These are phyloP conservation scores for Athalia circularis DNA, from an alignment of 2,888 invertebrate species.

Conservation along the genomic window DNA sequence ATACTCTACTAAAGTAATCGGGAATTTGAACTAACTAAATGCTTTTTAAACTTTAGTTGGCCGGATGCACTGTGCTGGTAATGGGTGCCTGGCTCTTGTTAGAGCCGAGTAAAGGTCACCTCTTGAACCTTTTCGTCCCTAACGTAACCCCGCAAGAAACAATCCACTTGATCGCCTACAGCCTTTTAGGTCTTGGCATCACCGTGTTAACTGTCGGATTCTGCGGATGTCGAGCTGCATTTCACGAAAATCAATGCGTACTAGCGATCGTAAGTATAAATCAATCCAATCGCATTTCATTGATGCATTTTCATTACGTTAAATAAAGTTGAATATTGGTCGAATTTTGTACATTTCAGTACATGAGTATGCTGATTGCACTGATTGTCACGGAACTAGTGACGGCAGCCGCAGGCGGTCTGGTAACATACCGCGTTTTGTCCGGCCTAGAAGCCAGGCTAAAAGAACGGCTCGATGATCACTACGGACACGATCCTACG, in stretches of 20 bases:
- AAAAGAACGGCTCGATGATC: conserved; percentile 64
- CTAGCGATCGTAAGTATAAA: conserved; percentile 63
- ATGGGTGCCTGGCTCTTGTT: conserved; percentile 76
- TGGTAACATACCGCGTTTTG: conserved; percentile 72
- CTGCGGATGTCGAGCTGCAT: conserved; percentile 78
- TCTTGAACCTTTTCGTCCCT: conserved; percentile 75
- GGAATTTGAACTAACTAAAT: conserved; percentile 9
- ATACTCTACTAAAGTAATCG: no score
- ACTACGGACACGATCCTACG: conserved; percentile 69
- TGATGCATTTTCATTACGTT: background rate
- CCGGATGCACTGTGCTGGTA: conserved; percentile 76
- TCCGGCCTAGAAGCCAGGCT: conserved; percentile 70
- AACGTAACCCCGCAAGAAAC: conserved; percentile 73
- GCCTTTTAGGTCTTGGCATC: conserved; percentile 75
- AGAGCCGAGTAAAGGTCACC: conserved; percentile 75
- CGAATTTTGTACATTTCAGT: conserved; percentile 63
- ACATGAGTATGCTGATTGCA: conserved; percentile 74
- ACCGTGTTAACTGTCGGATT: conserved; percentile 77
- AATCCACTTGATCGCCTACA: conserved; percentile 75
- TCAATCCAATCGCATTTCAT: background rate
- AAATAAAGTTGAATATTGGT: no score
- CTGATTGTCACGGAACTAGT: conserved; percentile 74
- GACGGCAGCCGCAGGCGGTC: conserved; percentile 69
- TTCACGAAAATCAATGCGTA: conserved; percentile 74
- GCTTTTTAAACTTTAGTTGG: conserved; percentile 70